phyloP scores from a whole-genome alignment of 2,888 invertebrate species.

The Drosophila mayaguana region DNA sequence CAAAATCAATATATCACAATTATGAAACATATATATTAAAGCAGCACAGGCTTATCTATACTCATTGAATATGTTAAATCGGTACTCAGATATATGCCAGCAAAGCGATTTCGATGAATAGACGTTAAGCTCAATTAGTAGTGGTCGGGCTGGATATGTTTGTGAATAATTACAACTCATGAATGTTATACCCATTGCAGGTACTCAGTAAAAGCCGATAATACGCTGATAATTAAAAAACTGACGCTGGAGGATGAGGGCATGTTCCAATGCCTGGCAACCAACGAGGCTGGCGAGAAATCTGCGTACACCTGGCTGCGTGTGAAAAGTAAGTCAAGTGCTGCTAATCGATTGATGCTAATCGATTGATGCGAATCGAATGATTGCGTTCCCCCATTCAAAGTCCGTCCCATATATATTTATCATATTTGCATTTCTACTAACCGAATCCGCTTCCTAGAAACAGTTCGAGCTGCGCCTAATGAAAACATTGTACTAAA shows the following conservation, averaged over 20 bases:
- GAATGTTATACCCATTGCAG: constrained; percentile 83
- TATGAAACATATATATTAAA: background rate
- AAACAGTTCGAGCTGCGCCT: constrained; percentile 26
- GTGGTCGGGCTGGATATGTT: background rate
- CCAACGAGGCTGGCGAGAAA: constrained; percentile 95
- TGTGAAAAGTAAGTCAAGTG: constrained; percentile 94
- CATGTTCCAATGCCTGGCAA: constrained; percentile 97
- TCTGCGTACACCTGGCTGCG: constrained; percentile 96
- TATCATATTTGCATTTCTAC: constrained; percentile 9
- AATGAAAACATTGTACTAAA: constrained; percentile 32
- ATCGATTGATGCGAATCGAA: background rate
- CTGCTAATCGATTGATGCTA: background rate
- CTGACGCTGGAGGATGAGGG: constrained; percentile 94
- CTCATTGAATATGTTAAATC: constrained; percentile 7
- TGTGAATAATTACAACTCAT: constrained; percentile 4
- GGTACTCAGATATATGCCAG: background rate
- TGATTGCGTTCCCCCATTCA: background rate
- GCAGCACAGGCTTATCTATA: background rate
- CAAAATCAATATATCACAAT: background rate
- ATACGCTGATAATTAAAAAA: constrained; percentile 92
- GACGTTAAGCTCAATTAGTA: constrained; percentile 5
- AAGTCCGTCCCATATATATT: background rate
- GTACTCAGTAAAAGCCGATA: constrained; percentile 92
- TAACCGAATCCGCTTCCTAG: constrained; percentile 20
- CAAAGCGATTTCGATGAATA: constrained; percentile 4